Evolutionary conservation across 1,140 invertebrate species (phyloP).

Genomic region (Nymphalis io): DNA sequence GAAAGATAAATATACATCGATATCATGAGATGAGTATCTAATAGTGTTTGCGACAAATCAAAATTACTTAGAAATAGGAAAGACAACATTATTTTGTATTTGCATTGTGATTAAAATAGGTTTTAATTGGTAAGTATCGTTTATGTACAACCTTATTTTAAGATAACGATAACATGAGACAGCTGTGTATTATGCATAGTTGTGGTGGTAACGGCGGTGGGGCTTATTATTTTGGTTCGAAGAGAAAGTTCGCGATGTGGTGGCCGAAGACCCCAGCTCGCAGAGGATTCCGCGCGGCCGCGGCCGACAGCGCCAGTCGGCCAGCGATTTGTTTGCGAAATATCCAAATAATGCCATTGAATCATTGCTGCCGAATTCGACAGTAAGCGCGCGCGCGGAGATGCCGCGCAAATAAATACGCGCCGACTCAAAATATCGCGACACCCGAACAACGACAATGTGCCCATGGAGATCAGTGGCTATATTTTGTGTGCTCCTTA

Average conservation of each 20-base stretch:
- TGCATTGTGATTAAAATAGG: no score
- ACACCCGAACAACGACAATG: constrained; percentile 61
- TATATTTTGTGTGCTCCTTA: constrained; percentile 66
- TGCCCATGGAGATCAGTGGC: constrained; percentile 74
- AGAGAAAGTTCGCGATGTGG: constrained; percentile 72
- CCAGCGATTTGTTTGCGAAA: constrained; percentile 69
- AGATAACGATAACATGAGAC: constrained; percentile 30
- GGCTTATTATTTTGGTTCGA: constrained; percentile 65
- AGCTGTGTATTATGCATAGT: constrained; percentile 30
- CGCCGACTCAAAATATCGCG: constrained; percentile 45
- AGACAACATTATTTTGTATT: no score
- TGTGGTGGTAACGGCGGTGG: constrained; percentile 54
- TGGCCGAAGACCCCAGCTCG: constrained; percentile 65
- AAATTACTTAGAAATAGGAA: no score
- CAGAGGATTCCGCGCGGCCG: constrained; percentile 64
- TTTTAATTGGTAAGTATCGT: neutral
- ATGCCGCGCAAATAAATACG: constrained; percentile 74
- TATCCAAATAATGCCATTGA: constrained; percentile 67
- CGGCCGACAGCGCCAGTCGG: constrained; percentile 72
- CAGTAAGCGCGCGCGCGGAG: constrained; percentile 61
- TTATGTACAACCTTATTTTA: neutral
- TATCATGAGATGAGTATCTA: no score
- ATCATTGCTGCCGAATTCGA: constrained; percentile 53
- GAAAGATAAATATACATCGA: no score
- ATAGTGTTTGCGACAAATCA: no score